phyloP scores from a whole-genome alignment of 2,113 vertebrate genomes.

The Guaruba guarouba region DNA sequence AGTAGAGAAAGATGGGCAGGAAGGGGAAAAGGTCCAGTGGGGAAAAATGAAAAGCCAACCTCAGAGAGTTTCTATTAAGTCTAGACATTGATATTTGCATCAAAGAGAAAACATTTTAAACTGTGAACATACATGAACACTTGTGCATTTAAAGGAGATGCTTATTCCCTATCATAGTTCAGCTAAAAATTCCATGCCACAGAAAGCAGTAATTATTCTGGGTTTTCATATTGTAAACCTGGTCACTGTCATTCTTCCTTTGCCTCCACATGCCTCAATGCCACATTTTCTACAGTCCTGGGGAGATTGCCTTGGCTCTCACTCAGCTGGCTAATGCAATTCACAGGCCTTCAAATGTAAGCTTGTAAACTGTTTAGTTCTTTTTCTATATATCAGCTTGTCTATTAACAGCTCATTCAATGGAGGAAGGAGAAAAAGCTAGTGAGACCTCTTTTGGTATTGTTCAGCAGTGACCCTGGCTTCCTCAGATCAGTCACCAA shows the following conservation, averaged over 20 bases:
- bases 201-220: constrained; percentile 34
- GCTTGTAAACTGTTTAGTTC: constrained; percentile 66
- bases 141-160: background rate
- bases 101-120: background rate
- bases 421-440: constrained; percentile 56
- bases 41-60: background rate
- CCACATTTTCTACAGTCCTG: constrained; percentile 43
- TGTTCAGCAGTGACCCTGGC: constrained; percentile 50
- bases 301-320: constrained; percentile 66
- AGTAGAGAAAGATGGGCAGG: background rate
- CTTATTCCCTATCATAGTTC: background rate
- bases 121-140: background rate
- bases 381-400: constrained; percentile 64
- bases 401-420: constrained; percentile 67
- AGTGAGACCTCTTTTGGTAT: constrained; percentile 52
- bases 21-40: background rate
- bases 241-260: constrained; percentile 61
- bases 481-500: background rate
- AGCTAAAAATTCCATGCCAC: constrained; percentile 15
- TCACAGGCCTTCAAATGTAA: constrained; percentile 62
- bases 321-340: constrained; percentile 65
- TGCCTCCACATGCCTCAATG: constrained; percentile 62
- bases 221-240: constrained; percentile 50
- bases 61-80: background rate
- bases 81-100: background rate